These are phyloP conservation scores for Nebria ingens DNA, from an alignment of 1,140 invertebrate species.

Conservation along the genomic window DNA sequence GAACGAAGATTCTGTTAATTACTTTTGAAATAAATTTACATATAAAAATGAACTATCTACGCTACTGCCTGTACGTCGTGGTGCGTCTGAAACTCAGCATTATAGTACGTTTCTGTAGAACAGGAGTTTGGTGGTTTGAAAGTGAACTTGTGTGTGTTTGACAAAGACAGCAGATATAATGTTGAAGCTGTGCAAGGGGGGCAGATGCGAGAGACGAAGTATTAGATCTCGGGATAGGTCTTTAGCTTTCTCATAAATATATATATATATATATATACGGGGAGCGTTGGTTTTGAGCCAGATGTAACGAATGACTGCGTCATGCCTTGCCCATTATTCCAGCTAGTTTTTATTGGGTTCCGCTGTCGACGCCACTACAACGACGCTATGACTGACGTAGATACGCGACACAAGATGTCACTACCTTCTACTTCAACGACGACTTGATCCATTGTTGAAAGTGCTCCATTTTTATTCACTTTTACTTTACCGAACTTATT, in stretches of 20 bases:
- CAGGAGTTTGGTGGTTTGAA: neutral
- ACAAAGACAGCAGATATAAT: neutral
- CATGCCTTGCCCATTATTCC: constrained; percentile 25
- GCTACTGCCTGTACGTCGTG: no score
- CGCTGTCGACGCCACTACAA: no score
- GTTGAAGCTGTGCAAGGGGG: neutral
- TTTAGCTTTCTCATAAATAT: constrained; percentile 23
- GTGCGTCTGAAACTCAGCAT: no score
- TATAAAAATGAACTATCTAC: no score
- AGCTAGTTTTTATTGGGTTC: constrained; percentile 19
- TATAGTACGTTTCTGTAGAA: neutral
- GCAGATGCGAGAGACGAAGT: neutral
- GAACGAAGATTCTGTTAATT: no score
- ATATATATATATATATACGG: no score
- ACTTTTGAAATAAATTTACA: neutral
- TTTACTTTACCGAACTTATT: no score
- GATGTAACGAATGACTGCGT: constrained; percentile 27
- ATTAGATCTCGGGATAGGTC: neutral
- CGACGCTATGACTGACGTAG: no score
- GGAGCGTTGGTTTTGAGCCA: constrained; percentile 24
- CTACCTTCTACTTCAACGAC: no score
- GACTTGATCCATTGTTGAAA: no score
- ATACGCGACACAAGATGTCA: no score
- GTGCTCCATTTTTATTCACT: no score
- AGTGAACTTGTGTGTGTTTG: neutral